These are phyloP conservation scores for Chinchilla lanigera DNA, from an alignment of 2,113 vertebrate genomes.

Conservation along the genomic window DNA sequence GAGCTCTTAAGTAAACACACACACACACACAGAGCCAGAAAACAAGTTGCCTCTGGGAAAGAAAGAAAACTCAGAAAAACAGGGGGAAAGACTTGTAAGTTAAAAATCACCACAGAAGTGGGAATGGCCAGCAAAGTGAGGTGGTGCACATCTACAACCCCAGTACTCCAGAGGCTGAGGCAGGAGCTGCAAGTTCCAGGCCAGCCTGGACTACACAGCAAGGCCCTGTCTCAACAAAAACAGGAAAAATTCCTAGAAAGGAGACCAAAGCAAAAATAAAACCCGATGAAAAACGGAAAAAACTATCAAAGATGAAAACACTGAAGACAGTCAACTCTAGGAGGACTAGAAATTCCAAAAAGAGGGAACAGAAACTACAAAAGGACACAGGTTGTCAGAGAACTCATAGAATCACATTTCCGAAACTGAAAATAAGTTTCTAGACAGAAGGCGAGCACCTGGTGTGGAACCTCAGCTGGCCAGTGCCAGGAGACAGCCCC, in stretches of 20 bases:
- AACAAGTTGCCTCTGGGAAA: background rate
- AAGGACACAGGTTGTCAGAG: background rate
- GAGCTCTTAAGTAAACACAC: background rate
- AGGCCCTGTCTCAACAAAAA: background rate
- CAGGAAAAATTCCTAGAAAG: background rate
- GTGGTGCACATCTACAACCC: background rate
- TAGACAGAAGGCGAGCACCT: too few relatives aligned
- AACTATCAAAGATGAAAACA: too few relatives aligned
- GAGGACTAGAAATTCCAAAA: accelerated
- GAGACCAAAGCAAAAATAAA: background rate
- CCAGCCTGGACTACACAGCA: background rate
- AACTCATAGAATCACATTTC: background rate
- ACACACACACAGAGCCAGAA: background rate
- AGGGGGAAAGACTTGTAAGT: background rate
- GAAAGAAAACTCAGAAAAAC: background rate
- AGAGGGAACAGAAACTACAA: background rate
- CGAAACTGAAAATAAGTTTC: background rate
- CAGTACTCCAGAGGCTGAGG: background rate
- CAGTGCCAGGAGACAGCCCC: too few relatives aligned
- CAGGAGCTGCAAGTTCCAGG: background rate
- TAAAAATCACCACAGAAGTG: background rate
- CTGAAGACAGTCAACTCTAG: accelerated
- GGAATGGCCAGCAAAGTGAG: background rate
- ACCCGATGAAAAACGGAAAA: accelerated
- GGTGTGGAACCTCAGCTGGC: background rate